Evolutionary conservation across 2,888 invertebrate species (phyloP).

Genomic region (Archaeoteleia sp.): DNA sequence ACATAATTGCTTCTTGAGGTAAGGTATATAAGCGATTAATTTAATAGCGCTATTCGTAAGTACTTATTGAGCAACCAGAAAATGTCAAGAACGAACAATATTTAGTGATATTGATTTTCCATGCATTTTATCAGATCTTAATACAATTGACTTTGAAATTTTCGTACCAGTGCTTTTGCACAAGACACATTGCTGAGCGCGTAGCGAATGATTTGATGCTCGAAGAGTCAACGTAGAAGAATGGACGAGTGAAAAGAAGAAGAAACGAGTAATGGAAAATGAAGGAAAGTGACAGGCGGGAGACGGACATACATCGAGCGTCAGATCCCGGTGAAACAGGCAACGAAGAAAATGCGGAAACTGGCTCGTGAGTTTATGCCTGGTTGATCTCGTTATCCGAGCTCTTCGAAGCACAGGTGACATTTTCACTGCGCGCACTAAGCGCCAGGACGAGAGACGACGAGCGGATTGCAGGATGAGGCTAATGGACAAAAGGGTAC

Average conservation of each 20-base stretch:
- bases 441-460: conserved; percentile 34
- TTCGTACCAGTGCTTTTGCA: too few species aligned
- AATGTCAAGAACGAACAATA: neutral
- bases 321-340: conserved; percentile 11
- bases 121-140: too few species aligned
- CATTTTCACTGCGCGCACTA: conserved; percentile 49
- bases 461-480: conserved; percentile 57
- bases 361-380: conserved; percentile 57
- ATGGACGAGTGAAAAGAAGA: conserved; percentile 12
- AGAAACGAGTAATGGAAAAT: conserved; percentile 32
- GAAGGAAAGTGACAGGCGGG: conserved; percentile 8
- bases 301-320: conserved; percentile 32
- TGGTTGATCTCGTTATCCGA: conserved; percentile 64
- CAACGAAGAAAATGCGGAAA: conserved; percentile 40
- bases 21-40: conserved; percentile 49
- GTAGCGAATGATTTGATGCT: too few species aligned
- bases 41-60: conserved; percentile 15
- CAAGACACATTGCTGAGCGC: too few species aligned
- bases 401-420: conserved; percentile 63
- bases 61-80: neutral
- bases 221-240: too few species aligned
- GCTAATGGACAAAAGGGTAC: conserved; percentile 68
- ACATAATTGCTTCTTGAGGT: conserved; percentile 63
- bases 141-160: too few species aligned
- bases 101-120: too few species aligned